phyloP scores from a whole-genome alignment of 2,113 vertebrate genomes.

The Rhinolophus ferrumequinum region DNA sequence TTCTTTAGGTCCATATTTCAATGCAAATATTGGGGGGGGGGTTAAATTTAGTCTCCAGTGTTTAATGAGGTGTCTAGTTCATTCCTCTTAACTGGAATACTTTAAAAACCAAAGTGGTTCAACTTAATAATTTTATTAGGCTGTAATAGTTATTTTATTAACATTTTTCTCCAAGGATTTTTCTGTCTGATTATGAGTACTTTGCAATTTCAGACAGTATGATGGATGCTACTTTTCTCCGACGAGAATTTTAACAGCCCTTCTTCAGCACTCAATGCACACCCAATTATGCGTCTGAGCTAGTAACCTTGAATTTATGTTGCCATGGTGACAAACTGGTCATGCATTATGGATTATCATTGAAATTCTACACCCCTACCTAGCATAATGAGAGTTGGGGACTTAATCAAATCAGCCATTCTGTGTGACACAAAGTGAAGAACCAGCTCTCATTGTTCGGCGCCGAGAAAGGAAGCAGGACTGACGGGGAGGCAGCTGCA shows the following conservation, averaged over 20 bases:
- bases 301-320: conserved; percentile 99
- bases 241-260: conserved; percentile 99
- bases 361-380: conserved; percentile 99
- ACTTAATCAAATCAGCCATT: conserved; percentile 99
- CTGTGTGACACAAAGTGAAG: conserved; percentile 98
- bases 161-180: conserved; percentile 93
- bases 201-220: conserved; percentile 96
- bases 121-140: conserved; percentile 87
- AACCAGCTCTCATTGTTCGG: conserved; percentile 95
- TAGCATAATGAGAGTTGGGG: conserved; percentile 99
- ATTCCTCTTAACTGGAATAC: conserved; percentile 81
- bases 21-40: conserved; percentile 75
- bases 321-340: conserved; percentile 99
- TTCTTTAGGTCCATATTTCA: conserved; percentile 77
- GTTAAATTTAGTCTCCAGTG: conserved; percentile 54
- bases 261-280: conserved; percentile 96
- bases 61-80: conserved; percentile 81
- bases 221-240: conserved; percentile 99
- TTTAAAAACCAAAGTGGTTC: conserved; percentile 82
- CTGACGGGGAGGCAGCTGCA: conserved; percentile 95
- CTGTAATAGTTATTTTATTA: conserved; percentile 89
- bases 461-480: conserved; percentile 90
- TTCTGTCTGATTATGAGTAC: conserved; percentile 95
- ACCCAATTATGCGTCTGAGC: conserved; percentile 99
- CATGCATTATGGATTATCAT: conserved; percentile 99